A percentile compares a stretch with the other conserved stretches of the same genome.
Conservation (phyloP, 2,888 invertebrate genomes). For the Drosophila pegasa region DNA sequence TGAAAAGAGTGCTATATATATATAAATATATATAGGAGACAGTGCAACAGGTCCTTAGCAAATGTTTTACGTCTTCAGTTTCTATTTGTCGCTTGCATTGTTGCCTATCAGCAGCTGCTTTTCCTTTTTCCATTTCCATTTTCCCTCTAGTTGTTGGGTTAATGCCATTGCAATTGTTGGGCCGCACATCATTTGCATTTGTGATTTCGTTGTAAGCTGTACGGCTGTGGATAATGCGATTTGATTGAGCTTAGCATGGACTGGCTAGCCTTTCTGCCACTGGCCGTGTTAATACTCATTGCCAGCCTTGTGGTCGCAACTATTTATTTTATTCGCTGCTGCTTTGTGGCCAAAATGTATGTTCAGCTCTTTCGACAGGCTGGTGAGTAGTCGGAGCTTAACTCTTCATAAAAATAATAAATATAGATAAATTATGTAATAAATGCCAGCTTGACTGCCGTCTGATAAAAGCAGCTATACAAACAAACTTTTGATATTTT, state of each 20-base stretch:
- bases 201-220: slow-evolving; percentile 39
- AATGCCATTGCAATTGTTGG: slow-evolving; percentile 8
- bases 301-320: slow-evolving; percentile 20
- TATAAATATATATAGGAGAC: neutral
- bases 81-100: slow-evolving; percentile 11
- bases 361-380: slow-evolving; percentile 44
- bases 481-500: too few relatives aligned
- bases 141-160: neutral
- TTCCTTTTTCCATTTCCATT: neutral
- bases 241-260: slow-evolving; percentile 32
- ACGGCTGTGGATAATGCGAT: slow-evolving; percentile 22
- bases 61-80: slow-evolving; percentile 26
- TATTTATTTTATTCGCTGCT: slow-evolving; percentile 50
- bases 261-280: slow-evolving; percentile 46
- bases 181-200: slow-evolving; percentile 47
- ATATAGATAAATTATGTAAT: neutral
- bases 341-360: slow-evolving; percentile 43
- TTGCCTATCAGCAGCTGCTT: slow-evolving; percentile 19
- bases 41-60: slow-evolving; percentile 24
- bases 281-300: slow-evolving; percentile 31
- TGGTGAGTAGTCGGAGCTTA: slow-evolving; percentile 31
- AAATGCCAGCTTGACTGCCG: too few relatives aligned
- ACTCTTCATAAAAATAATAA: neutral
- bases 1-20: slow-evolving; percentile 20
- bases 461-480: too few relatives aligned